Base-by-base conservation (phyloP, 2,797 vertebrate species). In the Labeo calbasu region DNA sequence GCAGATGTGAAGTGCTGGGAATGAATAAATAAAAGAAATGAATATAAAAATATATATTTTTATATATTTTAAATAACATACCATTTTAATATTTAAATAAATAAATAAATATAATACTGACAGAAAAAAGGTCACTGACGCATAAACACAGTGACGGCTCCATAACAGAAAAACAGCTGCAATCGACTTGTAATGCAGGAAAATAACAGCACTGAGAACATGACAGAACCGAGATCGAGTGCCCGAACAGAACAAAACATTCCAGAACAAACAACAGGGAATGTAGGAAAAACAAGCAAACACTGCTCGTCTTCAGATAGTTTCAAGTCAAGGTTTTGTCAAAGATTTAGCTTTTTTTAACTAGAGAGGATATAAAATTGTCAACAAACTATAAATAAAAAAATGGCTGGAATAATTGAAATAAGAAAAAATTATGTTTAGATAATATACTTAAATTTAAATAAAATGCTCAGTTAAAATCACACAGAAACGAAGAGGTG, bases 251-350 rank as follows among this genome's bases (percentile, higher is more conserved):
- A 6, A 61, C 23, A 36, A 46, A 82, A 81, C 40, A 81, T 81
- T 81, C 68, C 79, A 72, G 40, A 81, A 72, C 79, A 81, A 81
- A 51, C 15, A 81, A 71, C 21, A 63, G 59, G 21, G 10, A 43
- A 55, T 32, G 51, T 15, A 50, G 13, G 10, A 63, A 66, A 79
- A 71, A 69, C 48, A 55, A 59, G 23, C 10, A 57, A 73, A 82
- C 9, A 51, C 12, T 23, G 69, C 12, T 3, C 14, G 1, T 21
- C n/a, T 17, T 14, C 40, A 71, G 48, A 81, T 14, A 1, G 15
- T 14, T 57, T 25, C 25, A 55, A 17, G 17, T 2, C 7, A 36
- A 15, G 6, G 2, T n/a, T 76, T 25, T 43, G 12, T 48, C 12
- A 71, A 36, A 10, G 23, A 25, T 36, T 3, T 36, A 2, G 5